Percentiles rank a stretch among this genome's conserved stretches.
Evolutionary conservation across 92 coral and sea anemone species (phyloP).

Genomic region (Anthopleura xanthogrammica): DNA sequence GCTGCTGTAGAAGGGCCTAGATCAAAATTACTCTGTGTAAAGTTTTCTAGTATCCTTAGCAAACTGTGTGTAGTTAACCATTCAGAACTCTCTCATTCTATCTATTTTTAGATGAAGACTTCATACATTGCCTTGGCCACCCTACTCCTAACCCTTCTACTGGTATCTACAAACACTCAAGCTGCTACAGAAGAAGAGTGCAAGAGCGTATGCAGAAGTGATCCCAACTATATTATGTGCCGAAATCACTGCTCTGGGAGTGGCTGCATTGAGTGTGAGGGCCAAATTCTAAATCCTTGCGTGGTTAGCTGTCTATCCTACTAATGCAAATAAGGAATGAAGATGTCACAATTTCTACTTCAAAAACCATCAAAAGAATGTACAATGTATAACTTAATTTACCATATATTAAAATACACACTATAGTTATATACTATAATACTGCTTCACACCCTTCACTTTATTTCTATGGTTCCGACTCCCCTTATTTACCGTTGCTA

Average conservation of each 20-base stretch:
- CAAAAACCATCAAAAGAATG: background rate
- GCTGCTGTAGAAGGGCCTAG: no score
- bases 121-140: background rate
- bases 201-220: background rate
- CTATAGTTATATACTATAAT: no score
- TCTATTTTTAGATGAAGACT: conserved; percentile 1
- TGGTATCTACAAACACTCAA: background rate
- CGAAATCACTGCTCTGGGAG: background rate
- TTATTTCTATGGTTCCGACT: no score
- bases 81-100: background rate
- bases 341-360: no score
- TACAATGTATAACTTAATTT: background rate
- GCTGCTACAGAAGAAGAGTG: background rate
- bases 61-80: background rate
- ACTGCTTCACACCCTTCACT: no score
- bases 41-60: background rate
- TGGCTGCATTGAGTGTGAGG: background rate
- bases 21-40: no score
- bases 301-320: background rate
- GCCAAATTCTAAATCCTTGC: background rate
- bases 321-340: background rate
- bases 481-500: no score
- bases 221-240: background rate
- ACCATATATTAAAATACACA: background rate
- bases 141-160: background rate